Base-by-base conservation (phyloP, 2,113 vertebrate genomes). In the Eupsittula cactorum region DNA sequence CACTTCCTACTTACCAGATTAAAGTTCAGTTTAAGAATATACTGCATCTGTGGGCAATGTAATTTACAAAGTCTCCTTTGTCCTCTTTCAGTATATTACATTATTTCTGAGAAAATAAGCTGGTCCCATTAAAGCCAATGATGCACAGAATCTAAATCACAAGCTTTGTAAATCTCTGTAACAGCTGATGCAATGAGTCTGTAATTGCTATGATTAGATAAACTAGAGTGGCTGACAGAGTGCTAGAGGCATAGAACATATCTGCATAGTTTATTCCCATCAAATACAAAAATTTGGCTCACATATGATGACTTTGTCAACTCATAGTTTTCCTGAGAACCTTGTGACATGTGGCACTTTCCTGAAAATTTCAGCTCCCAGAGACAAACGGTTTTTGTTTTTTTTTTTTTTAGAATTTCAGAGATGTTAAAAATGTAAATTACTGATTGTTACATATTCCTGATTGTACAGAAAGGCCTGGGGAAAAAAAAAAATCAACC, bases 141-240 rank as follows among this genome's bases (percentile, higher is more conserved):
- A 79, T 71, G 81, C 91, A 94, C 52, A 82, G 81, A 84, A 87
- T 87, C 83, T 92, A 85, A 87, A 93, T 84, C 86, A 89, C 62
- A 82, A 91, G 92, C 86, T 92, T 68, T 0, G 10, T 77, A 89
- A 93, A 94, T 84, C 91, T 95, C 74, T 59, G 80, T 81, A 92
- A 89, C 81, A 96, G 92, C 70, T 90, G 92, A 94, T 86, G 91
- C 93, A 96, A 95, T 85, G 93, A 92, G 75, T 82, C 91, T 96
- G 93, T 93, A 96, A 96, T 94, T 96, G 94, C 94, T 88, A 77
- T 0, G 41, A 93, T 92, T 93, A 93, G 88, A 93, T 93, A 92
- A 96, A 88, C 92, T 77, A 86, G 37, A 95, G 44, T 59, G 77
- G 88, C 77, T 94, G 92, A 91, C 86, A 93, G 92, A 68, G 83